A percentile compares a stretch with the other conserved stretches of the same genome.
Evolutionary conservation across 1,140 invertebrate species (phyloP).

Genomic region (Drosophila kepulauana): DNA sequence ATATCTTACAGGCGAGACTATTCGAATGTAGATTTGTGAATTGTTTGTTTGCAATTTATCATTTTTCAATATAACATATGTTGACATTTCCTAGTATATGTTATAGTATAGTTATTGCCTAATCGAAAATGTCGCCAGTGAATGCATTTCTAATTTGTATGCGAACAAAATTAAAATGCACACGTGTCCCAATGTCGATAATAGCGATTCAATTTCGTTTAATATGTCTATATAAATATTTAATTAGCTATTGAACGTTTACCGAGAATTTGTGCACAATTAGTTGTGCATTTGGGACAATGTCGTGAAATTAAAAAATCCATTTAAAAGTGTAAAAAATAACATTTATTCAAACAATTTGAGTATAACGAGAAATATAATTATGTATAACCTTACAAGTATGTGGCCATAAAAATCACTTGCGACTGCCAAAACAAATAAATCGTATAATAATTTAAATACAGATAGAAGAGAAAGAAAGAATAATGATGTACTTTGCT

Average conservation of each 20-base stretch:
- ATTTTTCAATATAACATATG: too few relatives aligned
- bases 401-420: constrained; percentile 20
- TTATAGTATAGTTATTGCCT: too few relatives aligned
- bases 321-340: constrained; percentile 24
- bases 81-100: too few relatives aligned
- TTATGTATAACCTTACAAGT: constrained; percentile 27
- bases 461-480: neutral
- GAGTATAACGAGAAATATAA: neutral
- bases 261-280: neutral
- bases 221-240: constrained; percentile 11
- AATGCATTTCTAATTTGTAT: too few relatives aligned
- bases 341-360: constrained; percentile 10
- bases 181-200: neutral
- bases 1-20: too few relatives aligned
- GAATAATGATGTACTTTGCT: neutral
- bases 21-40: too few relatives aligned
- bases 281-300: neutral
- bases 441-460: neutral
- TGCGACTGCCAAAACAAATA: constrained; percentile 14
- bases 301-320: constrained; percentile 4
- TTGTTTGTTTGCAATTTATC: too few relatives aligned
- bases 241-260: constrained; percentile 18
- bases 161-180: too few relatives aligned
- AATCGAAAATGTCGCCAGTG: too few relatives aligned
- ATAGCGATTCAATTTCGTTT: too few relatives aligned